A percentile compares a stretch with the other conserved stretches of the same genome.
Evolutionary conservation across 2,888 invertebrate genomes (phyloP).

Genomic region (Balanococcus diminutus): DNA sequence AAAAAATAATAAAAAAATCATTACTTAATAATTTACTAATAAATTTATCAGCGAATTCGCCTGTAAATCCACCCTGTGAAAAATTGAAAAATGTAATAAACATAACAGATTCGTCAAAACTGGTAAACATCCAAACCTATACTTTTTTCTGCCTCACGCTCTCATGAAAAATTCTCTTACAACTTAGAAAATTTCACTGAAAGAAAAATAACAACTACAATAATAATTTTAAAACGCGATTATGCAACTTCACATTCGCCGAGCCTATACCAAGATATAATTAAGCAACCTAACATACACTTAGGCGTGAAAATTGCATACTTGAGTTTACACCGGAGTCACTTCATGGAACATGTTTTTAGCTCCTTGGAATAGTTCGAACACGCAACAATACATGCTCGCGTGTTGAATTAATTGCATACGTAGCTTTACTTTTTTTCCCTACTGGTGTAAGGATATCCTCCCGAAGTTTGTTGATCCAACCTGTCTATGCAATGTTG

Average conservation of each 20-base stretch:
- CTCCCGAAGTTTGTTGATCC: not conserved
- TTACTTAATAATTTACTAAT: too few species aligned
- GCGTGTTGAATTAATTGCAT: conserved; percentile 5
- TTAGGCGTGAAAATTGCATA: conserved; percentile 9
- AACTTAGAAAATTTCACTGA: not conserved
- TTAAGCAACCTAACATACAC: conserved; percentile 3
- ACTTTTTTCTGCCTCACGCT: not conserved
- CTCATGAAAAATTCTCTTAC: not conserved
- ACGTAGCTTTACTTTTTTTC: not conserved
- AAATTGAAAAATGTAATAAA: too few species aligned
- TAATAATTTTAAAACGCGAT: not conserved
- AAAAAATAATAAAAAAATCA: too few species aligned
- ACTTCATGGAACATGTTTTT: not conserved
- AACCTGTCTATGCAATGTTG: not conserved
- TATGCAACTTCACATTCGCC: not conserved
- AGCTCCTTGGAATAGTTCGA: not conserved
- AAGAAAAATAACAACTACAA: not conserved
- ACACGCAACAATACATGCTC: not conserved
- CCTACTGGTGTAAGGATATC: not conserved
- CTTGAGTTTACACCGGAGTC: not conserved
- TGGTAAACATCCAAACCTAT: too few species aligned
- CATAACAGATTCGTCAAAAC: too few species aligned
- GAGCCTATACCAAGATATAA: not conserved
- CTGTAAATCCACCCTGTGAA: too few species aligned
- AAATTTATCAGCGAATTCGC: too few species aligned